Percentiles rank a stretch among this genome's conserved stretches.
These are phyloP conservation scores for Pristionchus exspectatus DNA, from an alignment of 2,888 invertebrate genomes.

Conservation along the genomic window DNA sequence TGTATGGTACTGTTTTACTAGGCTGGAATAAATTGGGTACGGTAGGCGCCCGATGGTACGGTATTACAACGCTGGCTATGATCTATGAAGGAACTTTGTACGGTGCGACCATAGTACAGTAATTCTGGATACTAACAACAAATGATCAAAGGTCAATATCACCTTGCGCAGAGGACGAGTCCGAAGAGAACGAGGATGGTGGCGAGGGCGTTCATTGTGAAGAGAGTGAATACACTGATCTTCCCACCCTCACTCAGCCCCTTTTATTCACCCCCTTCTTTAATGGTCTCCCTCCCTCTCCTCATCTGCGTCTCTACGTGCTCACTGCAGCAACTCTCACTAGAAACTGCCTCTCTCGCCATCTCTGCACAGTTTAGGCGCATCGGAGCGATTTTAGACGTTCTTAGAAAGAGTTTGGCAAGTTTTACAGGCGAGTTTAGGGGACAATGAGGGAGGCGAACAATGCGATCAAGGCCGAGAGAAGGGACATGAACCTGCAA, in stretches of 20 bases:
- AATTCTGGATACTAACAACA: background rate
- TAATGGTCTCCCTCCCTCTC: slow-evolving; percentile 37
- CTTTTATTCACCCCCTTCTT: slow-evolving; percentile 33
- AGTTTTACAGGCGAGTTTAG: slow-evolving; percentile 20
- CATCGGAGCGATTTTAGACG: background rate
- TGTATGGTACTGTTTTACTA: too few relatives aligned
- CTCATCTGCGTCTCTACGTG: background rate
- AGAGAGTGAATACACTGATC: slow-evolving; percentile 12
- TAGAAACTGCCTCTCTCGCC: slow-evolving; percentile 32
- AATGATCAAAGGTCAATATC: background rate
- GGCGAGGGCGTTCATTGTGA: slow-evolving; percentile 41
- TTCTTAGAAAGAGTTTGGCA: slow-evolving; percentile 38
- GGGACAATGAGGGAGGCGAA: background rate
- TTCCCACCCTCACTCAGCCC: background rate
- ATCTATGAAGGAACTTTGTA: too few relatives aligned
- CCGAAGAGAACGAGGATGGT: slow-evolving; percentile 26
- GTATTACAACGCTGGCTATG: too few relatives aligned
- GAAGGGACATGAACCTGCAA: background rate
- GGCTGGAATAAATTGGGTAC: too few relatives aligned
- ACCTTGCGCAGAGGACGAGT: slow-evolving; percentile 39
- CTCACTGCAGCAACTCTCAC: slow-evolving; percentile 15
- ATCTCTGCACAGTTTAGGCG: background rate
- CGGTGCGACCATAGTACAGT: background rate
- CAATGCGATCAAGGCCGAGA: slow-evolving; percentile 16
- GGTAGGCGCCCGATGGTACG: too few relatives aligned